phyloP scores from a whole-genome alignment of 2,113 vertebrate species.

The Platycercus adscitus region DNA sequence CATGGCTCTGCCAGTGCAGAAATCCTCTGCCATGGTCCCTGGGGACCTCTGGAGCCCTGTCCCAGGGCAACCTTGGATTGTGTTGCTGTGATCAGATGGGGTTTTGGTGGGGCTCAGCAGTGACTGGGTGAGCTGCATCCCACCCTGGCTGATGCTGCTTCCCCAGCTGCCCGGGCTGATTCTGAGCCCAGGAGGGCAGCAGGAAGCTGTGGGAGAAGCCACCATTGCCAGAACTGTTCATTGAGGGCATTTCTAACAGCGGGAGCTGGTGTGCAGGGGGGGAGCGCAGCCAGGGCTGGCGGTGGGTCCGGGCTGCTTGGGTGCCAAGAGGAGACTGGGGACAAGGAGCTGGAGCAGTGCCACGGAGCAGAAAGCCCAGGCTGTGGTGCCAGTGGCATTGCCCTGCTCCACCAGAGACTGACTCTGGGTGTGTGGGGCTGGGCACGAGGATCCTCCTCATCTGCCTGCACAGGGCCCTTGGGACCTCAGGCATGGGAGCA shows the following conservation, averaged over 20 bases:
- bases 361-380: neutral
- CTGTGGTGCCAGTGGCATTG: neutral
- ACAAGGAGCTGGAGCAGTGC: neutral
- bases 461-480: neutral
- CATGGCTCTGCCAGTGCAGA: neutral
- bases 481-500: neutral
- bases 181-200: neutral
- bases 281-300: fast-evolving
- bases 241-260: neutral
- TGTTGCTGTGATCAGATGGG: fast-evolving
- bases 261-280: neutral
- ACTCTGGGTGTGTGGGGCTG: neutral
- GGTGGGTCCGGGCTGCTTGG: neutral
- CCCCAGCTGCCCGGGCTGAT: neutral
- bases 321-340: neutral
- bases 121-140: neutral
- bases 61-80: fast-evolving
- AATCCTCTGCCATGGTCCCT: neutral
- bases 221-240: fast-evolving
- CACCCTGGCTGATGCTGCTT: neutral
- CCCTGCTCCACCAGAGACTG: neutral
- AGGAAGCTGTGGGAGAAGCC: neutral
- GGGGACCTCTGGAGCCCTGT: neutral
- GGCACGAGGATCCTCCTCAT: neutral
- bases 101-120: neutral